phyloP scores from a whole-genome alignment of 2,888 invertebrate genomes.

The Machimus atricapillus region DNA sequence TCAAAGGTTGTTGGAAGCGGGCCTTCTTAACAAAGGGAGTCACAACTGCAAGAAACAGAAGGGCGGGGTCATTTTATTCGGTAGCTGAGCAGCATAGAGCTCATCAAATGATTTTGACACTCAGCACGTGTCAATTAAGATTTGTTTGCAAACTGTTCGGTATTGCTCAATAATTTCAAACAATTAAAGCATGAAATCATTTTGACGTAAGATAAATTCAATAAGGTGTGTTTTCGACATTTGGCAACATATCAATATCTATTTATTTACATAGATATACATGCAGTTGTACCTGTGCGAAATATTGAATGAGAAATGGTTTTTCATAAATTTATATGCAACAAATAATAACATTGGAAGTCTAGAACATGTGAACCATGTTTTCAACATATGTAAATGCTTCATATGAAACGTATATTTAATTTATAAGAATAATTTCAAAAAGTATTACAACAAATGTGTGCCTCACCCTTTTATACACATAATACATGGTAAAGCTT shows the following conservation, averaged over 20 bases:
- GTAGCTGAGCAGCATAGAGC: not conserved
- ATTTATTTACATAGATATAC: not conserved
- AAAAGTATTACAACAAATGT: no score
- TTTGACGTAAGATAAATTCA: constrained; percentile 13
- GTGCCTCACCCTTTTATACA: no score
- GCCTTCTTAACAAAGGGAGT: not conserved
- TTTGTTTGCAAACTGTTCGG: not conserved
- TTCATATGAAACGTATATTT: no score
- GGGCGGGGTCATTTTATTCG: not conserved
- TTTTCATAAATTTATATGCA: no score
- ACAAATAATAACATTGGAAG: no score
- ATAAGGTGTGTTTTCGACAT: not conserved
- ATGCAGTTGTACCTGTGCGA: not conserved
- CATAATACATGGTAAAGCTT: no score
- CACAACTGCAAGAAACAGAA: not conserved
- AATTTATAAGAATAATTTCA: no score
- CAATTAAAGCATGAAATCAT: not conserved
- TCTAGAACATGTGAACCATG: no score
- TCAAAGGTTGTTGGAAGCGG: not conserved
- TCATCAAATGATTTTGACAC: constrained; percentile 32
- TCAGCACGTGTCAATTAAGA: constrained; percentile 10
- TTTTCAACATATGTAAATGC: no score
- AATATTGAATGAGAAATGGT: not conserved
- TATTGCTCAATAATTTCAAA: not conserved
- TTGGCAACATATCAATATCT: not conserved